Conservation (phyloP, 2,797 vertebrate species). For the Acomys russatus region DNA sequence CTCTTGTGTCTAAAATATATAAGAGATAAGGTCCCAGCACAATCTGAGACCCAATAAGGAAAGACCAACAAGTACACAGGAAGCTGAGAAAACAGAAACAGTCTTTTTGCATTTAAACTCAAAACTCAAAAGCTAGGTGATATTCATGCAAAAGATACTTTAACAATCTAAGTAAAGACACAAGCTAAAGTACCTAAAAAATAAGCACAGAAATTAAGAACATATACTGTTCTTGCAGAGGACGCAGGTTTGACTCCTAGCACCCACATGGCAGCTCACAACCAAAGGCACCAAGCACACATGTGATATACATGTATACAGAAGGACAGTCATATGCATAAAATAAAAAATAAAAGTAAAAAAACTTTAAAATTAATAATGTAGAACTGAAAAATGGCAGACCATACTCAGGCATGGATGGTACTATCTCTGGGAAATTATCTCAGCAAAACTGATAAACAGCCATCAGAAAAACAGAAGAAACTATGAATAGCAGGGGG, state of each 20-base stretch:
- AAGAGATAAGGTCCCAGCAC: not conserved
- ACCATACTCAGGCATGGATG: not conserved
- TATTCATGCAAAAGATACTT: constrained; percentile 8
- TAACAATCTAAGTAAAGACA: not conserved
- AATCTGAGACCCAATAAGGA: not conserved
- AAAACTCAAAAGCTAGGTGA: not conserved
- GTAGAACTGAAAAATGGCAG: not conserved
- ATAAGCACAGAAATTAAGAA: not conserved
- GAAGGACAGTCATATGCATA: not conserved
- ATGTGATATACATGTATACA: not conserved
- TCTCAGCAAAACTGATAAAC: not conserved
- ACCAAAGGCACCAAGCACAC: not conserved
- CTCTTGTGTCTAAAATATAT: not conserved
- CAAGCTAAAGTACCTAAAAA: constrained; percentile 18
- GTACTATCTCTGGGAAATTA: not conserved
- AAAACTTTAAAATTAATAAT: not conserved
- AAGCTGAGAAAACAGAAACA: not conserved
- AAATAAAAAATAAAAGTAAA: not conserved
- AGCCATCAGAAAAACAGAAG: not conserved
- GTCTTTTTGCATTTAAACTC: constrained; percentile 12
- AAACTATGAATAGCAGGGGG: not conserved
- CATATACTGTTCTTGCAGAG: not conserved
- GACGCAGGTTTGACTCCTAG: not conserved
- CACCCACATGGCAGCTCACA: not conserved
- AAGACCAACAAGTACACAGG: not conserved